Evolutionary conservation across 2,888 invertebrate genomes (phyloP).

Genomic region (Drosophila cracens): DNA sequence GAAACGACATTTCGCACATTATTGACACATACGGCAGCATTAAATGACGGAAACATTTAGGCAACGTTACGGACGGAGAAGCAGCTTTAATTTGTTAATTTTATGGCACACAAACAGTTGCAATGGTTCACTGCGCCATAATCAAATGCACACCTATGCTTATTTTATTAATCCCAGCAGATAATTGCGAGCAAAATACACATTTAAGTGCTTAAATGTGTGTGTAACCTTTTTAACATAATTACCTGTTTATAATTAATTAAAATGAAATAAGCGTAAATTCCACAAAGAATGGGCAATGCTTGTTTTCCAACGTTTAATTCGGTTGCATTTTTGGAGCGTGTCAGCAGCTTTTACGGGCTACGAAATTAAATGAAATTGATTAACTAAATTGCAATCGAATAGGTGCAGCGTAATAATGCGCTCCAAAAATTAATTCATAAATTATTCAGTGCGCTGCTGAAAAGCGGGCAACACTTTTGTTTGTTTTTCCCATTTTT

Average conservation of each 20-base stretch:
- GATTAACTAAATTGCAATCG: constrained; percentile 70
- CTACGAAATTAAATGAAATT: constrained; percentile 64
- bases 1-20: constrained; percentile 56
- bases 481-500: constrained; percentile 13
- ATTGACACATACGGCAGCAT: constrained; percentile 58
- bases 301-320: constrained; percentile 59
- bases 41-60: constrained; percentile 64
- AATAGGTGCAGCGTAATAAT: constrained; percentile 59
- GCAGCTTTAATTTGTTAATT: constrained; percentile 47
- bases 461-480: constrained; percentile 35
- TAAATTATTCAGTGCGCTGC: constrained; percentile 48
- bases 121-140: constrained; percentile 38
- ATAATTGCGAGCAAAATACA: constrained; percentile 38
- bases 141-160: constrained; percentile 22
- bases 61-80: constrained; percentile 42
- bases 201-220: constrained; percentile 9
- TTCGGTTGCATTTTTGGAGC: constrained; percentile 23
- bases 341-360: constrained; percentile 51
- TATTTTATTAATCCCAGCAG: constrained; percentile 15
- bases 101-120: constrained; percentile 21
- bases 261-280: constrained; percentile 82
- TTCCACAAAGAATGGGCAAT: constrained; percentile 71
- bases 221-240: constrained; percentile 72
- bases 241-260: constrained; percentile 82
- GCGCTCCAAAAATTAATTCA: constrained; percentile 48